Base-by-base conservation (phyloP, 1,140 invertebrate species). In the Platyscapa corneri region DNA sequence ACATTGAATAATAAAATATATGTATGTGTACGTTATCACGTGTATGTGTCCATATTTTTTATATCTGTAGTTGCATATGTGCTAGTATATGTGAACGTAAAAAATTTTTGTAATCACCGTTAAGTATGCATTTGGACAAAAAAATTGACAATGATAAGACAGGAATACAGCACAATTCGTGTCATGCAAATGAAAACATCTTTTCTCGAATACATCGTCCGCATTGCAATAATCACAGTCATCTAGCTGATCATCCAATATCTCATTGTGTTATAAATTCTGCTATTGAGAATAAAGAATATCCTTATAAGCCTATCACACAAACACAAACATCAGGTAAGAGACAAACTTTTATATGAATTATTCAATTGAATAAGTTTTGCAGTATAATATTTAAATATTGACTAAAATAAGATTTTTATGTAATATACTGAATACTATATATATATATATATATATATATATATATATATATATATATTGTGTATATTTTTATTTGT, bases 51-150 rank as follows among this genome's bases (percentile, higher is more conserved):
- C 27, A 42, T n/a, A 74, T 42, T 42, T n/a, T 74, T 74, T 42
- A 42, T 56, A 77, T 30, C 46, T 32, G 23, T 12, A 23, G 7
- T 5, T 79, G 32, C 56, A 37, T 39, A 79, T 53, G 30, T 14
- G 39, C 27, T 53, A 6, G 16, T 30, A 79, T 39, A 0, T 79
- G 18, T 34, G 6, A 64, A 64, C 27, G 8, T 23, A 37, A 37
- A 27, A 16, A 37, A 39, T 23, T 53, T 49, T 74, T 42, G 2
- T 42, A 74, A 39, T 42, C 6, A 16, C 1, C n/a, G 12, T 74
- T 53, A 60, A 79, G 23, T 39, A 79, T 79, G 77, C 77, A 79
- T 79, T 79, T 79, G 49, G 77, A 79, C 34, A 79, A 79, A 64
- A 79, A 79, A 34, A 56, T 79, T 37, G 34, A 60, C 8, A 37